phyloP scores from a whole-genome alignment of 2,797 vertebrate genomes.

The Mionectes olivaceus region DNA sequence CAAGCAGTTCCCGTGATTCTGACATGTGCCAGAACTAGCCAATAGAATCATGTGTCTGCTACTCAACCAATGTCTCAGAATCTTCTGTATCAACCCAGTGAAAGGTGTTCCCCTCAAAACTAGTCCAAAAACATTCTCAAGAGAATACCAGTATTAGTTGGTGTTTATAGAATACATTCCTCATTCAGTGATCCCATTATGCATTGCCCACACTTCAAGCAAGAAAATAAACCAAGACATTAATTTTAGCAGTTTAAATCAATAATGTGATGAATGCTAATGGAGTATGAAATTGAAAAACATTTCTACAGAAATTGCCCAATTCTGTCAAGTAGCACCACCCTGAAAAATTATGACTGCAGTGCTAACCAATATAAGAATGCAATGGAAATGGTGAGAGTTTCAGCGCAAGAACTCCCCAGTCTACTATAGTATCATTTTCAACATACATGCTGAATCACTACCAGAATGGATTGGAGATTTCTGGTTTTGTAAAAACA shows the following conservation, averaged over 20 bases:
- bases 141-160: not conserved
- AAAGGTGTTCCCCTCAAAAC: not conserved
- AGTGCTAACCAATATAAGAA: not conserved
- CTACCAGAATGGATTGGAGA: not conserved
- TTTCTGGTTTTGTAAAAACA: not conserved
- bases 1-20: not conserved
- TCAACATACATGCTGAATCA: not conserved
- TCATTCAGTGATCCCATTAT: not conserved
- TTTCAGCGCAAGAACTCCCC: not conserved
- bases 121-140: not conserved
- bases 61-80: not conserved
- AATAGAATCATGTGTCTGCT: not conserved
- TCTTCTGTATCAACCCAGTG: not conserved
- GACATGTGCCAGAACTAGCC: not conserved
- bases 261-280: not conserved
- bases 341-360: not conserved
- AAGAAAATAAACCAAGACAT: not conserved
- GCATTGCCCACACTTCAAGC: not conserved
- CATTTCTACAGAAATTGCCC: constrained; percentile 5
- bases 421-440: not conserved
- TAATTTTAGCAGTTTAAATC: not conserved
- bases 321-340: constrained; percentile 1
- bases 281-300: not conserved
- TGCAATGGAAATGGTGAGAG: not conserved
- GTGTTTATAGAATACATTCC: not conserved